These are phyloP conservation scores for Adelognathus sp. DNA, from an alignment of 2,888 invertebrate species.

Conservation along the genomic window DNA sequence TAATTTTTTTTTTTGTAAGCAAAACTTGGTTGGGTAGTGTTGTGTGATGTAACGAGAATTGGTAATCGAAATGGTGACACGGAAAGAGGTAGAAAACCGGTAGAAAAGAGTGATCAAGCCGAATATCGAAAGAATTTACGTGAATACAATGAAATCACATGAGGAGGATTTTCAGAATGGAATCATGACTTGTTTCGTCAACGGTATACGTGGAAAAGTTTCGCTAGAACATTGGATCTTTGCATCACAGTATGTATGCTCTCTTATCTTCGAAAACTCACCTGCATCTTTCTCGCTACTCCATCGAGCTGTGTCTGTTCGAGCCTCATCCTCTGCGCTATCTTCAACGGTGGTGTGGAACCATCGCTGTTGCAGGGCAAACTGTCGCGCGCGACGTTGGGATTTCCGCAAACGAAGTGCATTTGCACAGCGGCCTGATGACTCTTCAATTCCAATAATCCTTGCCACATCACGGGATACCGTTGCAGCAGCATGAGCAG, in stretches of 20 bases:
- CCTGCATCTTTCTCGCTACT: constrained; percentile 98
- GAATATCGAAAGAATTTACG: too few relatives aligned
- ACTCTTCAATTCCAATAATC: constrained; percentile 96
- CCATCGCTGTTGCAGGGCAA: constrained; percentile 93
- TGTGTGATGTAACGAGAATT: too few relatives aligned
- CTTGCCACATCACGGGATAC: constrained; percentile 99
- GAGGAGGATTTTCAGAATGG: too few relatives aligned
- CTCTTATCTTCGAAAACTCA: constrained; percentile 76
- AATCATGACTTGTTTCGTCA: too few relatives aligned
- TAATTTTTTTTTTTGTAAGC: background rate
- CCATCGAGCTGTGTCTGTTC: constrained; percentile 98
- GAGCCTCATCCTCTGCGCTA: constrained; percentile 98
- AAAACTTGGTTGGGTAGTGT: too few relatives aligned
- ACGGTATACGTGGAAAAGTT: too few relatives aligned
- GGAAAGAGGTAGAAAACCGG: too few relatives aligned
- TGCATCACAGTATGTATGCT: background rate
- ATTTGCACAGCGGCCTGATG: constrained; percentile 99
- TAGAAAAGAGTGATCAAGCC: too few relatives aligned
- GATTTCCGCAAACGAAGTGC: constrained; percentile 98
- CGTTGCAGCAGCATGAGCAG: constrained; percentile 92
- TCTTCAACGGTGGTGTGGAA: constrained; percentile 92
- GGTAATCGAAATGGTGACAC: too few relatives aligned
- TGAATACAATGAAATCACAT: too few relatives aligned
- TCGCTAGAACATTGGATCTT: too few relatives aligned
- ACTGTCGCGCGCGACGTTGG: constrained; percentile 93